Base-by-base conservation (phyloP, 2,113 vertebrate species). In the Xyliphius kryptos region DNA sequence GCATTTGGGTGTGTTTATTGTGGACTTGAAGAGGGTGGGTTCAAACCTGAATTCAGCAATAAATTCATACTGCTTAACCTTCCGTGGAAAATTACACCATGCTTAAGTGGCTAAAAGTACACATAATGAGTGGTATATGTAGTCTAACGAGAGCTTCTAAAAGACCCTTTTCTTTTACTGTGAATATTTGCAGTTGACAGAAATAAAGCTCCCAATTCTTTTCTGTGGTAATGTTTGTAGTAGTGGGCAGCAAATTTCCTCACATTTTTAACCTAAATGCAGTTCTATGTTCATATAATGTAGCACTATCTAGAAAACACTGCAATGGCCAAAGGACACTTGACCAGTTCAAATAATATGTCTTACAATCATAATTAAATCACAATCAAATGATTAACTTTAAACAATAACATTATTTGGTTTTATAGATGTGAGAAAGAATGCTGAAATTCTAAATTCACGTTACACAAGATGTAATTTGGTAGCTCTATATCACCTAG, bases 71-170 rank as follows among this genome's bases (percentile, higher is more conserved):
- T 55, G 64, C 43, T 50, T 68, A 64, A 72, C 51, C 52, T 60
- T 68, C 71, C 51, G 19, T 73, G 71, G 71, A 51, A 62, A 73
- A 69, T 69, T 64, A 58, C 63, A 21, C 47, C 55, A 14, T 20
- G 50, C 16, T 67, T 60, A 65, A 40, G 51, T 46, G 41, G 56
- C 59, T 56, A 67, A 54, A 56, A 64, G 56, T 61, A 54, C 47
- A 36, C 40, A 57, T 66, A 73, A 73, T 69, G 49, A 66, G 8
- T 60, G 66, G 40, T 63, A 47, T 59, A 37, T 55, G 56, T n/a
- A 46, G 20, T 20, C 21, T 47, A 10, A 40, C 3, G n/a, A 47
- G 50, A 17, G 15, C n/a, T 15, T 55, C 43, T 56, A 38, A 58
- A 64, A 44, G 26, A 26, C 12, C 8, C 51, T 54, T 68, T 22